These are phyloP conservation scores for Ispidina picta DNA, from an alignment of 2,797 vertebrate genomes.

Conservation along the genomic window DNA sequence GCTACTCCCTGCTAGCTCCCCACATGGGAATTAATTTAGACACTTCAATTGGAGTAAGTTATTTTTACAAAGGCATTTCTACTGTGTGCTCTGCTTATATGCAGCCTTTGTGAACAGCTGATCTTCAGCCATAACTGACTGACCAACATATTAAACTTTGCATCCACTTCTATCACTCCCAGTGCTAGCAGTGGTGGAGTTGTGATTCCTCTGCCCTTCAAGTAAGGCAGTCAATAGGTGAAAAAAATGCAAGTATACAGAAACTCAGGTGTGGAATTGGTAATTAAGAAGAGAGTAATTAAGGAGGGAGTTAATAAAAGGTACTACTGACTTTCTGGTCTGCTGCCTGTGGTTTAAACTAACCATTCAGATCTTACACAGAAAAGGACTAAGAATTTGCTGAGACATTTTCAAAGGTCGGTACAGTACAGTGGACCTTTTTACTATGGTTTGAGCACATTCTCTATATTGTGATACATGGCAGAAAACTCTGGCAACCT, in stretches of 20 bases:
- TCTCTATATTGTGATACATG: neutral
- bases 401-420: neutral
- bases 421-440: neutral
- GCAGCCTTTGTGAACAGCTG: neutral
- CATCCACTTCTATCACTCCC: neutral
- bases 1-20: neutral
- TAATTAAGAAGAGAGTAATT: neutral
- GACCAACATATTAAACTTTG: neutral
- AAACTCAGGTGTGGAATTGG: fast-evolving
- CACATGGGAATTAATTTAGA: neutral
- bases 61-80: neutral
- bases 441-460: neutral
- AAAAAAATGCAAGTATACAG: neutral
- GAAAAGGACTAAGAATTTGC: neutral
- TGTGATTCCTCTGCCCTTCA: no score
- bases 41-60: neutral
- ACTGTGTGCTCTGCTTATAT: neutral
- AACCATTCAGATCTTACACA: neutral
- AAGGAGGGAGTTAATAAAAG: neutral
- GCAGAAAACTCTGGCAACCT: neutral
- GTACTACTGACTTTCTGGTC: neutral
- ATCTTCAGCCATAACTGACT: neutral
- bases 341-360: neutral
- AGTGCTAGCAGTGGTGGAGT: neutral
- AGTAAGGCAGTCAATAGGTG: neutral